Percentiles rank a stretch among this genome's conserved stretches.
phyloP scores from a whole-genome alignment of 2,113 vertebrate genomes.

The Empidonax alnorum region DNA sequence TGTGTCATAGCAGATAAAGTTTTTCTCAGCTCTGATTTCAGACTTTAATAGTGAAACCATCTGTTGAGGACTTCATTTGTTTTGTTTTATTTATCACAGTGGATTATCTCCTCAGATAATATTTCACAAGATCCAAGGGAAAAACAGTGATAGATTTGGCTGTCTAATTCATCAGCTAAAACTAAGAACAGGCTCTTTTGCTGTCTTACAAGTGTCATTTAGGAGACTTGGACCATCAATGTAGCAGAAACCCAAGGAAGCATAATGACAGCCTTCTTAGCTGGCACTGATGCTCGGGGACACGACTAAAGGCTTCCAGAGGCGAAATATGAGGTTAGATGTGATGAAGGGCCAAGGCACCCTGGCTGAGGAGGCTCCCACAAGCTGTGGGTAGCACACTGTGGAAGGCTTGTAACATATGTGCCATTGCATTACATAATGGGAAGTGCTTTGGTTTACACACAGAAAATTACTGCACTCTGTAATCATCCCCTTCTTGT shows the following conservation, averaged over 20 bases:
- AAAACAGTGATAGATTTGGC: slow-evolving; percentile 14
- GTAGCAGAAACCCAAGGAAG: neutral
- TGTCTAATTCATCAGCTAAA: neutral
- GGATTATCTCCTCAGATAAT: slow-evolving; percentile 43
- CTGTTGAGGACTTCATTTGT: slow-evolving; percentile 32
- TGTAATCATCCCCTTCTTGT: slow-evolving; percentile 6
- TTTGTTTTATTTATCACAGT: slow-evolving; percentile 44
- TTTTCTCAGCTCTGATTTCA: slow-evolving; percentile 71
- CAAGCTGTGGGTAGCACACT: neutral
- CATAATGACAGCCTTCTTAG: neutral
- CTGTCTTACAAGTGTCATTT: neutral
- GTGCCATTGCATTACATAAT: neutral
- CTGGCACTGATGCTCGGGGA: neutral
- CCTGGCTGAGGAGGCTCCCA: neutral
- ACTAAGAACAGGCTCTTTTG: neutral
- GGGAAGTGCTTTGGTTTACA: slow-evolving; percentile 17
- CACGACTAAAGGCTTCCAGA: neutral
- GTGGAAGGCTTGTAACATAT: neutral
- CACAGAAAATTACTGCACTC: neutral
- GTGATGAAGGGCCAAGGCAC: neutral
- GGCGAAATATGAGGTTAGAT: neutral
- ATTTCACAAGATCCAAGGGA: slow-evolving; percentile 30
- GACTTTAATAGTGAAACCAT: slow-evolving; percentile 60
- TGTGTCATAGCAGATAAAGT: slow-evolving; percentile 68
- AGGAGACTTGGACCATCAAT: neutral